Base-by-base conservation (phyloP, 2,888 invertebrate genomes). In the Standfussiana lucernea region DNA sequence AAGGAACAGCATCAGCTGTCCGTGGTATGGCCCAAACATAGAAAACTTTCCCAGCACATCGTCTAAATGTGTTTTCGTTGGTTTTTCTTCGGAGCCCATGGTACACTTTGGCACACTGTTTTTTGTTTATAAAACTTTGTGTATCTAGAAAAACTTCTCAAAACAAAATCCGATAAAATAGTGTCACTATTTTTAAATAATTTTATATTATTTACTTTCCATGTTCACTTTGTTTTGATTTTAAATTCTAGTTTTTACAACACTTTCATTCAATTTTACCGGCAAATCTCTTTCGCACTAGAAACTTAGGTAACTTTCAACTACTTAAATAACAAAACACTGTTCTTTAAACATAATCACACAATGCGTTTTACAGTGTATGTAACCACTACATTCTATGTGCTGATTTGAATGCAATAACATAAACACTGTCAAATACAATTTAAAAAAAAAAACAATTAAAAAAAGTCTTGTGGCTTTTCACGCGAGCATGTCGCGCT, bases 11-110 rank as follows among this genome's bases (percentile, higher is more conserved):
- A 97, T 97, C 62, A 97, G 94, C 35, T 96, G 91, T 35, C 95
- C 86, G 90, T 98, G 98, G 91, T 97, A 98, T 64, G 94, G 95
- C 42, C 97, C 97, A 81, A 97, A 97, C 86, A 97, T 96, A 0
- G 97, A 97, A 79, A 97, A 89, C 85, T 95, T 93, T 1, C 90
- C 89, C 70, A 97, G 86, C 50, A 97, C 93, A 72, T 93, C 90
- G 85, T 97, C 97, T 82, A 97, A 89, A 75, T 94, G 86, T 0
- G 83, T 77, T 42, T 85, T 84, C 6, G 62, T 77, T 0, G 71
- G 7, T 62, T 82, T 82, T n/a, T 86, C 79, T 72, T 87, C 81
- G 62, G 70, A 47, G 61, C 35, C 65, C 86, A 87, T 87, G 28
- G 35, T 59, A 18, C 15, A 53, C 37, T n/a, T 6, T 47, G 1